phyloP scores from a whole-genome alignment of 1,140 invertebrate genomes.

The Drosophila watanabei region DNA sequence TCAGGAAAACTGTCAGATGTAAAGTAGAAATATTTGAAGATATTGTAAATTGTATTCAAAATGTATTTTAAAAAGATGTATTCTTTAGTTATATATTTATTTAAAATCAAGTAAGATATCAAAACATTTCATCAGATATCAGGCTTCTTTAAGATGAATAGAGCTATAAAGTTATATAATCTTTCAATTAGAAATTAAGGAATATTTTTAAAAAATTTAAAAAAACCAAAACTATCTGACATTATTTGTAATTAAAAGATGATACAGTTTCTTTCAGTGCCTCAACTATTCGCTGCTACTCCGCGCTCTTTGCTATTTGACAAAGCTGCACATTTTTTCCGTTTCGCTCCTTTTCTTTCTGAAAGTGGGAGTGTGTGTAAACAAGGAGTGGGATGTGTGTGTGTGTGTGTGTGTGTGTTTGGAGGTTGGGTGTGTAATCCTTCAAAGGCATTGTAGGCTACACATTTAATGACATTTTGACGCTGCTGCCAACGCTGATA shows the following conservation, averaged over 20 bases:
- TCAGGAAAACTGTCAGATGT: not conserved
- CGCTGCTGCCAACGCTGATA: slow-evolving; percentile 78
- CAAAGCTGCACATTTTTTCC: slow-evolving; percentile 76
- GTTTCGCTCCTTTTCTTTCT: slow-evolving; percentile 45
- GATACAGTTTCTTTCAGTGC: slow-evolving; percentile 8
- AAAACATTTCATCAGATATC: not conserved
- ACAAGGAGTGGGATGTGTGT: slow-evolving; percentile 14
- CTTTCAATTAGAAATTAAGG: not conserved
- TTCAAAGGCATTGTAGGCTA: slow-evolving; percentile 78
- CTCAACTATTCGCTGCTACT: slow-evolving; percentile 39
- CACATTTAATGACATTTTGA: slow-evolving; percentile 82
- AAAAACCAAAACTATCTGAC: not conserved
- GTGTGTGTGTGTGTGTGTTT: slow-evolving; percentile 1
- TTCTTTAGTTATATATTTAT: not conserved
- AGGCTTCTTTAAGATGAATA: not conserved
- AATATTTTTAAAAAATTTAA: not conserved
- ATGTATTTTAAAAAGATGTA: not conserved
- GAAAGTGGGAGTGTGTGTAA: slow-evolving; percentile 26
- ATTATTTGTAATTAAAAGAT: not conserved
- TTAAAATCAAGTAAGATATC: not conserved
- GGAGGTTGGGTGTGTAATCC: slow-evolving; percentile 60
- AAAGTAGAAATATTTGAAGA: not conserved
- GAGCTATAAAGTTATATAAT: not conserved
- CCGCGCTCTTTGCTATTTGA: slow-evolving; percentile 67
- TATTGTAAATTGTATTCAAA: not conserved